phyloP scores from a whole-genome alignment of 1,140 invertebrate genomes.

The Trichoplusia ni region DNA sequence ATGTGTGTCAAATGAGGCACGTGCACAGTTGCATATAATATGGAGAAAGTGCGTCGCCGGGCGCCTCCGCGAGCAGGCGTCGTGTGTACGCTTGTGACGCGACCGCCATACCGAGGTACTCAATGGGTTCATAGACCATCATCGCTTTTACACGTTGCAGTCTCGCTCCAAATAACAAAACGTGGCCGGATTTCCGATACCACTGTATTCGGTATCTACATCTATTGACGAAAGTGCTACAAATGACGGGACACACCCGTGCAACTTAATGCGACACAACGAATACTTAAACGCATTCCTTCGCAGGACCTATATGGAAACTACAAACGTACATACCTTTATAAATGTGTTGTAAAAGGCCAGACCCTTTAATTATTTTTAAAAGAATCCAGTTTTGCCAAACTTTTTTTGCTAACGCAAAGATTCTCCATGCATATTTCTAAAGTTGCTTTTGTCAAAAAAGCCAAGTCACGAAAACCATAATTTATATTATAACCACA shows the following conservation, averaged over 20 bases:
- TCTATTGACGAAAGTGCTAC: conserved; percentile 25
- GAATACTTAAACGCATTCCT: no score
- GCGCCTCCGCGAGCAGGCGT: conserved; percentile 17
- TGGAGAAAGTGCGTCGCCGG: conserved; percentile 66
- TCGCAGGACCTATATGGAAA: conserved; percentile 5
- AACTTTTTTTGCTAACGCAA: no score
- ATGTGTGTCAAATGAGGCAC: conserved; percentile 67
- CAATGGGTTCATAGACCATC: conserved; percentile 65
- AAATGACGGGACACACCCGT: conserved; percentile 21
- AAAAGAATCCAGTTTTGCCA: no score
- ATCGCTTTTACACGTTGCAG: conserved; percentile 56
- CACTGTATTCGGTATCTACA: conserved; percentile 27
- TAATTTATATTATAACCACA: no score
- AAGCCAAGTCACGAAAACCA: no score
- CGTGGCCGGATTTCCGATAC: conserved; percentile 61
- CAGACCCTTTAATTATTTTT: no score
- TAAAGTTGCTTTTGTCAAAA: no score
- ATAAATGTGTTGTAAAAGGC: no score
- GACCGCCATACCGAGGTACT: conserved; percentile 54
- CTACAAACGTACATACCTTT: background rate
- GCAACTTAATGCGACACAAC: background rate
- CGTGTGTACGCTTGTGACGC: conserved; percentile 57
- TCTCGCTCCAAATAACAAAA: conserved; percentile 55
- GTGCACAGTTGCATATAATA: conserved; percentile 45
- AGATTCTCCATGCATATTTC: no score